Conservation (phyloP, 2,888 invertebrate species). For the Blastobasis lacticolella region DNA sequence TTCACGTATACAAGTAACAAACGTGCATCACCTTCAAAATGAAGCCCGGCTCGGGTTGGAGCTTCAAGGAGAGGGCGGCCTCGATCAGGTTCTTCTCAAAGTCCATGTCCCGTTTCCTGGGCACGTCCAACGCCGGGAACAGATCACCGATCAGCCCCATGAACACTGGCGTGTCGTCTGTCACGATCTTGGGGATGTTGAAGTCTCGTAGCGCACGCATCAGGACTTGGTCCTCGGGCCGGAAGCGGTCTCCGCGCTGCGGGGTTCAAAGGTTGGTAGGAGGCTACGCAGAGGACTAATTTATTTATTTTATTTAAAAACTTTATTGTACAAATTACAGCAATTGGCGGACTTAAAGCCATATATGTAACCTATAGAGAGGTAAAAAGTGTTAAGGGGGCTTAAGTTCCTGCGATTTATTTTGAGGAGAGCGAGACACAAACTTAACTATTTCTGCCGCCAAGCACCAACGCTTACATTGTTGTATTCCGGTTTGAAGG, state of each 20-base stretch:
- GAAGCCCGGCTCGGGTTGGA: constrained; percentile 94
- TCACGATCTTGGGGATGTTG: constrained; percentile 95
- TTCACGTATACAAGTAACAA: neutral
- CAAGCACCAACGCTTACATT: too few species aligned
- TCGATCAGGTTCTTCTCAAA: constrained; percentile 87
- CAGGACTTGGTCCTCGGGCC: constrained; percentile 93
- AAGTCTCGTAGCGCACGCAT: constrained; percentile 96
- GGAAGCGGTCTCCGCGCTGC: constrained; percentile 79
- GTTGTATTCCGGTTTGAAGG: too few species aligned
- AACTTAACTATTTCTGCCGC: too few species aligned
- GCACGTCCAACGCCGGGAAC: constrained; percentile 94
- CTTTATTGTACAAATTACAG: too few species aligned
- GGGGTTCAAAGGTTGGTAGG: neutral
- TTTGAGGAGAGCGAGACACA: too few species aligned
- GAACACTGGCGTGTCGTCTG: constrained; percentile 92
- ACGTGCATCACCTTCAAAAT: constrained; percentile 77
- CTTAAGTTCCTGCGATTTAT: too few species aligned
- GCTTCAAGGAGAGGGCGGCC: constrained; percentile 85
- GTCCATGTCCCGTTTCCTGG: constrained; percentile 87
- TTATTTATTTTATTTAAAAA: too few species aligned
- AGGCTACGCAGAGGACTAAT: too few species aligned
- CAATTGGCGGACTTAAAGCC: too few species aligned
- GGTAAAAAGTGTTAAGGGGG: too few species aligned
- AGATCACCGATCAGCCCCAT: constrained; percentile 95
- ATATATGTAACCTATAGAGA: too few species aligned